These are phyloP conservation scores for Drosophila borealis DNA, from an alignment of 2,888 invertebrate species.

Conservation along the genomic window DNA sequence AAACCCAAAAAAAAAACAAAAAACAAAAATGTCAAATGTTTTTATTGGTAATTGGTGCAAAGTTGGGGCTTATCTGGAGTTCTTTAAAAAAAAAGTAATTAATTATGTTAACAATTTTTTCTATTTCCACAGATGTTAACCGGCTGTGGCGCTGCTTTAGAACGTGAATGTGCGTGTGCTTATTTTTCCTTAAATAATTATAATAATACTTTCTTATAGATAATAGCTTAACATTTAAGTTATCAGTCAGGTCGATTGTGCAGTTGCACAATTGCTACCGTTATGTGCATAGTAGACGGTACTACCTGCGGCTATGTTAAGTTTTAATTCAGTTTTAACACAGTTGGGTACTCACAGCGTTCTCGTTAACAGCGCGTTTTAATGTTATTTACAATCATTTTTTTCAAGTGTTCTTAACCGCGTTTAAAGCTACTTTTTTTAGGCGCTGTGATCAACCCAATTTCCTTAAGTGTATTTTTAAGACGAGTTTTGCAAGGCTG, in stretches of 20 bases:
- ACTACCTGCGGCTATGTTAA: slow-evolving; percentile 84
- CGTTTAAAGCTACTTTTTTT: neutral
- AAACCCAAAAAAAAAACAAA: slow-evolving; percentile 73
- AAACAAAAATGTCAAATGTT: slow-evolving; percentile 38
- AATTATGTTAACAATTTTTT: slow-evolving; percentile 28
- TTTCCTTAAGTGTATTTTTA: slow-evolving; percentile 10
- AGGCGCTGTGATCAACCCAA: neutral
- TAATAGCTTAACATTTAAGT: slow-evolving; percentile 3
- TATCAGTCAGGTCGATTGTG: slow-evolving; percentile 83
- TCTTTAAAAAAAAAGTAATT: neutral
- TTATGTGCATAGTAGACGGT: slow-evolving; percentile 84
- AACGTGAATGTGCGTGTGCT: neutral
- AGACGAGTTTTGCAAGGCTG: slow-evolving; percentile 20
- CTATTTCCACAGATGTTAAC: slow-evolving; percentile 43
- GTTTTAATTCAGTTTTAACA: slow-evolving; percentile 13
- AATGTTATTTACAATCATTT: neutral
- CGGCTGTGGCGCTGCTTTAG: neutral
- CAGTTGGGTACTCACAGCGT: slow-evolving; percentile 11
- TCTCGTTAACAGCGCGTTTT: slow-evolving; percentile 5
- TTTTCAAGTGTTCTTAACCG: neutral
- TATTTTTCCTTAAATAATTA: neutral
- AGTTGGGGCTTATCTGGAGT: slow-evolving; percentile 1
- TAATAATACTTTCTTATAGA: neutral
- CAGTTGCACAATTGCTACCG: slow-evolving; percentile 82
- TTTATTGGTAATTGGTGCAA: slow-evolving; percentile 20